phyloP scores from a whole-genome alignment of 2,888 invertebrate species.

The Vannuccia rotundouncinata region DNA sequence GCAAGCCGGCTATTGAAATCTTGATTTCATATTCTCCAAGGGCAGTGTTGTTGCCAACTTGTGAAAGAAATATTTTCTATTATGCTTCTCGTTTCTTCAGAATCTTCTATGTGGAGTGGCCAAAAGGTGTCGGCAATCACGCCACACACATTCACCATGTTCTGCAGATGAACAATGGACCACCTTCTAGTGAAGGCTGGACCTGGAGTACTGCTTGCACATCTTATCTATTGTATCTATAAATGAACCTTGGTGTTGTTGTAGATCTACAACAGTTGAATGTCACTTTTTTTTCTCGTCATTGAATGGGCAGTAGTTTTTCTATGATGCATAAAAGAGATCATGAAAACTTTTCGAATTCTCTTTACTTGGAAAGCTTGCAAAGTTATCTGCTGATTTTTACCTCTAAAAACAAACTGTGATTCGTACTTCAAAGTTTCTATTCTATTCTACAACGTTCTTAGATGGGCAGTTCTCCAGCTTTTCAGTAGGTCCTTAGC shows the following conservation, averaged over 20 bases:
- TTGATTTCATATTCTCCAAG: no score
- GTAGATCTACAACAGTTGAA: not conserved
- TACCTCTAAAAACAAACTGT: not conserved
- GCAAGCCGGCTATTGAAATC: no score
- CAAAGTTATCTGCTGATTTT: not conserved
- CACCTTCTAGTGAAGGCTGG: not conserved
- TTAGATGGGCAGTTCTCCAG: no score
- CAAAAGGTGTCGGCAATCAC: not conserved
- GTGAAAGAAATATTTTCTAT: no score
- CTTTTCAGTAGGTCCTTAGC: no score
- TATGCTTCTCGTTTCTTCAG: no score
- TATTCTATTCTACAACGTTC: no score
- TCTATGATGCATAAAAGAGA: not conserved
- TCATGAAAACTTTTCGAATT: not conserved
- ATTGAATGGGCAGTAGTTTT: not conserved
- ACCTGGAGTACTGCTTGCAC: constrained; percentile 10
- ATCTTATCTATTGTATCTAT: constrained; percentile 8
- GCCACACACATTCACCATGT: constrained; percentile 6
- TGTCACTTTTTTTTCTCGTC: constrained; percentile 3
- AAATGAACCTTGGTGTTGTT: not conserved
- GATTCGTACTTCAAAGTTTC: no score
- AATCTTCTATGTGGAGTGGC: constrained; percentile 28
- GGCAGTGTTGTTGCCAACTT: no score
- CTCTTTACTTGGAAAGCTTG: not conserved
- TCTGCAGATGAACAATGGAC: constrained; percentile 2